Evolutionary conservation across 2,888 invertebrate genomes (phyloP).

Genomic region (Nemoura dubitans): DNA sequence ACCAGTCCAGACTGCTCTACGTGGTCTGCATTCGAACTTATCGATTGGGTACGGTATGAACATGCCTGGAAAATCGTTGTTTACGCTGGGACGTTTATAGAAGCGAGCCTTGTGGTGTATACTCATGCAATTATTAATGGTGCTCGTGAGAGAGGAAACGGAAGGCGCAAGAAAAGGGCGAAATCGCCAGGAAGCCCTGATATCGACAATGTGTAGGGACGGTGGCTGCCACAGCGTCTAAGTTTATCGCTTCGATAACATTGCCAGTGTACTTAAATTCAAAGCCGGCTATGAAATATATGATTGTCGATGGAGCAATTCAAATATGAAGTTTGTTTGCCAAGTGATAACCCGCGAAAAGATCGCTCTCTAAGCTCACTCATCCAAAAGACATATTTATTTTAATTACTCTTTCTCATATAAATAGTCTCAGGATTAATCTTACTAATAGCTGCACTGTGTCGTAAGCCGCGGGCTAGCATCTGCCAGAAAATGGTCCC

Average conservation of each 20-base stretch:
- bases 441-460: conserved; percentile 7
- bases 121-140: not conserved
- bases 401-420: conserved; percentile 7
- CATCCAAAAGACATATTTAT: not conserved
- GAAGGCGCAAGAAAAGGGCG: not conserved
- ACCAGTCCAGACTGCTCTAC: not conserved
- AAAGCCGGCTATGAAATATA: not conserved
- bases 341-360: not conserved
- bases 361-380: not conserved
- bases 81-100: not conserved
- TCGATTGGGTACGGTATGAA: not conserved
- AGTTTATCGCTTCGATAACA: not conserved
- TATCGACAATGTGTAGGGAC: too few species aligned
- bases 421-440: not conserved
- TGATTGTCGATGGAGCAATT: not conserved
- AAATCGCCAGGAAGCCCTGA: not conserved
- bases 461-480: not conserved
- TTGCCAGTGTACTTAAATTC: not conserved
- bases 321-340: not conserved
- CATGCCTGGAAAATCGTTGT: not conserved
- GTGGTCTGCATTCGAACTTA: not conserved
- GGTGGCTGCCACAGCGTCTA: not conserved
- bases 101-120: not conserved
- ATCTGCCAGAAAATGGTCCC: conserved; percentile 7
- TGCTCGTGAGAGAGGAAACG: not conserved